Evolutionary conservation across 2,797 vertebrate genomes (phyloP).

Genomic region (Rhodeus uyekii): DNA sequence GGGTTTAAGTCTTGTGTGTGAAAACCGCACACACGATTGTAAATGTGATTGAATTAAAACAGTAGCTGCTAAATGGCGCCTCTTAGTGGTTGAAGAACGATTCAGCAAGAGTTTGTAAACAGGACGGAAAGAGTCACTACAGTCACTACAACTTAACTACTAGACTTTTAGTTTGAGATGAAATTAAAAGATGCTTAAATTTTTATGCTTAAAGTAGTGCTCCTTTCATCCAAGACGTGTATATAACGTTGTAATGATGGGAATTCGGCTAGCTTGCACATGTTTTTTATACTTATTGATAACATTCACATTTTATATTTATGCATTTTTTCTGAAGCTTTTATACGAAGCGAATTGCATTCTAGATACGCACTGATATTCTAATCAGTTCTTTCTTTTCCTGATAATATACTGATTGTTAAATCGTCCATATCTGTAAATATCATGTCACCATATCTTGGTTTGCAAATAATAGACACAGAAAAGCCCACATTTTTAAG

Average conservation of each 20-base stretch:
- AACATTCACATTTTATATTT: no score
- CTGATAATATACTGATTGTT: not conserved
- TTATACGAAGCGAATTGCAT: no score
- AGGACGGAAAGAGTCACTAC: not conserved
- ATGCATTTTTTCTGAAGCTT: no score
- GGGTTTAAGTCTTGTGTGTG: no score
- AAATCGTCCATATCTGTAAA: not conserved
- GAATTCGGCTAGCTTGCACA: not conserved
- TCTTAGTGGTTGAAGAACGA: not conserved
- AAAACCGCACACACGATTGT: not conserved
- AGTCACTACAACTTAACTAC: not conserved
- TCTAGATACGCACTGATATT: no score
- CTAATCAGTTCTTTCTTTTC: no score
- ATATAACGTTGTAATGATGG: not conserved
- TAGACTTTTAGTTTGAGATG: not conserved
- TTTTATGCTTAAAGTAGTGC: not conserved
- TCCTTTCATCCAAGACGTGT: not conserved
- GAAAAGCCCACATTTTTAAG: not conserved
- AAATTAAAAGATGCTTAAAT: not conserved
- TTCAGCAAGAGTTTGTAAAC: not conserved
- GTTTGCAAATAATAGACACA: no score
- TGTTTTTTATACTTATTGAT: not conserved
- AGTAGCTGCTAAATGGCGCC: constrained; percentile 14
- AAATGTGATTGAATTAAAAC: not conserved
- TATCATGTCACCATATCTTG: no score